Evolutionary conservation across 2,113 vertebrate species (phyloP), one percentile per base, ranked within the genome.

Genomic region (Epinephelus fuscoguttatus): DNA sequence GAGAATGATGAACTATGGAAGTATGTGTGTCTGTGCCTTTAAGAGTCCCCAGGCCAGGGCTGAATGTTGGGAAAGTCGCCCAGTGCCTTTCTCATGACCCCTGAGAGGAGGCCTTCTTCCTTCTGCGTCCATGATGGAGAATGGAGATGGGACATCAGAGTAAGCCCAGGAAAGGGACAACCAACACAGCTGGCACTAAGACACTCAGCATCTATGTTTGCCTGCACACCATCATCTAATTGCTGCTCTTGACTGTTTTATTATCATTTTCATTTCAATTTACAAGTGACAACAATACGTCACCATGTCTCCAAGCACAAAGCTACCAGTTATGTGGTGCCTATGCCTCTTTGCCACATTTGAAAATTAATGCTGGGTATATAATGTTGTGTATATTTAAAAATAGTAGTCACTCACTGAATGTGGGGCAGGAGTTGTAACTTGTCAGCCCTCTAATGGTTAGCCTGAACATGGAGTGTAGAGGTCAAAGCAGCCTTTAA

Each of bases 41-140:
- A 94, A 95, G 92, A 91, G 78, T 88, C 85, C 81, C 56, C 59
- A 84, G 85, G 80, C 83, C 80, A 77, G 74, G 83, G 75, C 82
- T 0, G 47, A 92, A 93, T 84, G 55, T 96, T 97, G 97, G 95
- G 97, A 98, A 98, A 95, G 95, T 93, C 95, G 88, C 92, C 90
- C 71, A 90, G 75, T 90, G 89, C 75, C 92, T 96, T 98, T 97
- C 97, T 97, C 97, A 97, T 93, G 97, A 97, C 97, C 97, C 95
- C 71, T 89, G 69, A 85, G 80, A 78, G 61, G 87, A 91, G 84
- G 81, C 78, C 90, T 61, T 87, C 82, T 86, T 92, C 89, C 92
- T 93, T 89, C 80, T 70, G 89, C 80, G 84, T 94, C 88, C 89
- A 40, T 42, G 84, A 37, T 37, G 33, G 33, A 37, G 33, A 87